Percentiles rank a stretch among this genome's conserved stretches.
Conservation (phyloP, 2,797 vertebrate species). For the Syncerus caffer region DNA sequence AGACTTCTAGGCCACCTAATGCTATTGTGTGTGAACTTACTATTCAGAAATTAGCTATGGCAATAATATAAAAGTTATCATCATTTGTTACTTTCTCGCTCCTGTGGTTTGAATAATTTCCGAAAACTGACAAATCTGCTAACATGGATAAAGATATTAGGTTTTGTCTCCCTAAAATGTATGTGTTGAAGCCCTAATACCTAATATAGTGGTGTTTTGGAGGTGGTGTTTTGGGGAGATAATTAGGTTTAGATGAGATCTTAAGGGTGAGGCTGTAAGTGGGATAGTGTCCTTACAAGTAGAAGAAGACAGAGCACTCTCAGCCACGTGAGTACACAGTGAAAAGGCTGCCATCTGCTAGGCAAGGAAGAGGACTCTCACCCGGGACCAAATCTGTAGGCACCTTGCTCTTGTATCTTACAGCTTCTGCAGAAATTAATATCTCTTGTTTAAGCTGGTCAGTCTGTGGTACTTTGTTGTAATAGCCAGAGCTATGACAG, state of each 20-base stretch:
- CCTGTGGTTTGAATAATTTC: neutral
- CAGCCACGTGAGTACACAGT: rapidly evolving
- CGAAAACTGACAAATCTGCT: neutral
- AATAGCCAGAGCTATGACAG: neutral
- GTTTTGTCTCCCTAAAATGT: neutral
- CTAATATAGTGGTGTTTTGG: neutral
- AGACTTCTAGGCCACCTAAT: neutral
- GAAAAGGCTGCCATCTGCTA: neutral
- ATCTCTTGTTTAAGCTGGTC: neutral
- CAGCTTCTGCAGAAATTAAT: neutral
- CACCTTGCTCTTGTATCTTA: neutral
- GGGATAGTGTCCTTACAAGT: neutral
- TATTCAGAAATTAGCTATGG: neutral
- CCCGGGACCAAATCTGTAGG: neutral
- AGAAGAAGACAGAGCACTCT: neutral
- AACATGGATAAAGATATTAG: neutral
- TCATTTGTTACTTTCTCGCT: neutral
- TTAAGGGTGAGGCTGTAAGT: too few species aligned
- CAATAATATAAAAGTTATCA: neutral
- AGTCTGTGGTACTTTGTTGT: neutral
- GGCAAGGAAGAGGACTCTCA: neutral
- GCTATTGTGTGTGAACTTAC: neutral
- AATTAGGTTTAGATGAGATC: neutral
- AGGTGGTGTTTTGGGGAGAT: neutral
- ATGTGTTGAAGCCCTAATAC: neutral